phyloP scores from a whole-genome alignment of 2,888 invertebrate species.

The Crepidodera aurea region DNA sequence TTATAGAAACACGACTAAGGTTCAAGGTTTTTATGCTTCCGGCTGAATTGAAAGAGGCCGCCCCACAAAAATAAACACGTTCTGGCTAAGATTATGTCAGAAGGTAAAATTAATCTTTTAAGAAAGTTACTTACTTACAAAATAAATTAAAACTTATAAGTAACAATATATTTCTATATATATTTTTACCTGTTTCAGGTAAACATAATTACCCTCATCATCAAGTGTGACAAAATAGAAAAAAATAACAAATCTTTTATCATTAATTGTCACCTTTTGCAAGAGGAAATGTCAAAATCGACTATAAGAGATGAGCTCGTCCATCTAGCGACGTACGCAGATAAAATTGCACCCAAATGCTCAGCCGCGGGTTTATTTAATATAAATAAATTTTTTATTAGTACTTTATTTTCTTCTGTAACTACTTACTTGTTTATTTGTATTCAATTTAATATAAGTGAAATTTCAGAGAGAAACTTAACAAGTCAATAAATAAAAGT shows the following conservation, averaged over 20 bases:
- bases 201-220: slow-evolving; percentile 13
- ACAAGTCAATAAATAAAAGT: too few relatives aligned
- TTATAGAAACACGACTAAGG: too few relatives aligned
- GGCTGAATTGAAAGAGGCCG: too few relatives aligned
- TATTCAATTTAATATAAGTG: slow-evolving; percentile 23
- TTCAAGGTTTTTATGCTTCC: too few relatives aligned
- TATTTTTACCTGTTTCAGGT: slow-evolving; percentile 5
- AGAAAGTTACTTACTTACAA: too few relatives aligned
- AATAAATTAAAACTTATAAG: too few relatives aligned
- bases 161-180: too few relatives aligned
- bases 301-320: slow-evolving; percentile 5
- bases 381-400: slow-evolving; percentile 16
- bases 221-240: slow-evolving; percentile 19
- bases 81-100: too few relatives aligned
- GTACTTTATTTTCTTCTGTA: slow-evolving; percentile 18
- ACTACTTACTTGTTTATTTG: slow-evolving; percentile 28
- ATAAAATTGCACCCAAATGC: slow-evolving; percentile 13
- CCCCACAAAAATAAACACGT: too few relatives aligned
- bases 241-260: not conserved
- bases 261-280: not conserved
- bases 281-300: not conserved
- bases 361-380: slow-evolving; percentile 24
- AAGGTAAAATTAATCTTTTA: too few relatives aligned
- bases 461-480: not conserved
- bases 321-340: slow-evolving; percentile 12